Evolutionary conservation across 2,888 invertebrate species (phyloP).

Genomic region (Priapulus caudatus): DNA sequence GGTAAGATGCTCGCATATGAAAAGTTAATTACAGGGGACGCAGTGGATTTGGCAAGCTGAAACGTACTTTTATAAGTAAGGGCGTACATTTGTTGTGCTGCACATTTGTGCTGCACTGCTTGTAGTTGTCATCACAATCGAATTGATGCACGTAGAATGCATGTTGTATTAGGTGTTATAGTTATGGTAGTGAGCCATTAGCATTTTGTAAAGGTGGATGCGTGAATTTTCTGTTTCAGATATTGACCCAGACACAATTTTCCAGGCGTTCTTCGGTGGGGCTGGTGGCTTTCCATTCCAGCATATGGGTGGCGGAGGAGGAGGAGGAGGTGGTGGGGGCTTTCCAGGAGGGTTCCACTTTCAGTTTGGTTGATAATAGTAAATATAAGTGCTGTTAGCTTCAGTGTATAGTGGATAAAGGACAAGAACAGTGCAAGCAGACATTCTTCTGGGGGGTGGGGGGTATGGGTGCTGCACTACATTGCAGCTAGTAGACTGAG

Average conservation of each 20-base stretch:
- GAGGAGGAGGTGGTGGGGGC: conserved; percentile 37
- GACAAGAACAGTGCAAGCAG: no score
- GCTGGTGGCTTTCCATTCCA: conserved; percentile 19
- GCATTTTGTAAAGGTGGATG: no score
- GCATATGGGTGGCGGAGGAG: conserved; percentile 19
- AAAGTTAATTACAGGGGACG: no score
- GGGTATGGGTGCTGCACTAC: no score
- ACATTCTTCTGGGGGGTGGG: no score
- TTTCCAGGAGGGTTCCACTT: conserved; percentile 49
- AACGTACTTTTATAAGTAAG: no score
- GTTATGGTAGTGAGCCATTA: conserved; percentile 2
- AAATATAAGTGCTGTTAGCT: no score
- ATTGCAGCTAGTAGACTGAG: no score
- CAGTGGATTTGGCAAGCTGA: no score
- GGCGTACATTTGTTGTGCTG: no score
- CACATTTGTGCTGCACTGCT: conserved; percentile 2
- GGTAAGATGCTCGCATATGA: conserved; percentile 25
- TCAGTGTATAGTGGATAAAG: no score
- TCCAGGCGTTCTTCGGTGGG: conserved; percentile 65
- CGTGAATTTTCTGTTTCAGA: conserved; percentile 51
- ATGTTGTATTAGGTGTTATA: not conserved
- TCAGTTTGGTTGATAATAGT: conserved; percentile 56
- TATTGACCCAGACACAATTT: conserved; percentile 69
- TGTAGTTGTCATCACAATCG: not conserved
- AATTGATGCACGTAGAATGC: no score